phyloP scores from a whole-genome alignment of 2,113 vertebrate genomes.

The Aptenodytes forsteri region DNA sequence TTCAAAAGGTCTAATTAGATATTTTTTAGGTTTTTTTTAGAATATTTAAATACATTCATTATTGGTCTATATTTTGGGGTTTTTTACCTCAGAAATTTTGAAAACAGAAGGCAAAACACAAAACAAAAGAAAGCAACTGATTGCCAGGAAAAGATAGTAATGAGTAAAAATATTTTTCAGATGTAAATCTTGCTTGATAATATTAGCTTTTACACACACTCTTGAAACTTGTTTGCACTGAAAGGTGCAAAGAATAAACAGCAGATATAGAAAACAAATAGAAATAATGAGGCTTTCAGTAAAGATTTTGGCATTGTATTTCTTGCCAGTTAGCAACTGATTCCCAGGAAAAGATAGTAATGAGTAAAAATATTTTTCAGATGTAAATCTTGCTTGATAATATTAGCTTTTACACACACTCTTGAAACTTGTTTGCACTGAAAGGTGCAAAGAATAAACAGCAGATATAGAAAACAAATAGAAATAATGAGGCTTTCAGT shows the following conservation, averaged over 20 bases:
- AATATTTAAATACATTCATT: neutral
- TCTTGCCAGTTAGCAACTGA: neutral
- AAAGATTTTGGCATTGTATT: neutral
- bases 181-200: neutral
- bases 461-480: neutral
- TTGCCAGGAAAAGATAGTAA: neutral
- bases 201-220: neutral
- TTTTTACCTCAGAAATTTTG: neutral
- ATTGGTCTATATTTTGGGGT: neutral
- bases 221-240: neutral
- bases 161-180: neutral
- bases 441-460: neutral
- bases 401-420: neutral
- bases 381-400: neutral
- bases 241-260: neutral
- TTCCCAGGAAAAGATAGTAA: neutral
- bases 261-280: neutral
- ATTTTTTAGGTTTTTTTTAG: neutral
- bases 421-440: neutral
- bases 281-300: neutral
- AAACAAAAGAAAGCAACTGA: neutral
- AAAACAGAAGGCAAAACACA: neutral
- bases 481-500: neutral
- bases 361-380: neutral
- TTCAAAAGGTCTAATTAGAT: neutral